These are phyloP conservation scores for Strigamia maritima DNA, from an alignment of 2,888 invertebrate species.

Conservation along the genomic window DNA sequence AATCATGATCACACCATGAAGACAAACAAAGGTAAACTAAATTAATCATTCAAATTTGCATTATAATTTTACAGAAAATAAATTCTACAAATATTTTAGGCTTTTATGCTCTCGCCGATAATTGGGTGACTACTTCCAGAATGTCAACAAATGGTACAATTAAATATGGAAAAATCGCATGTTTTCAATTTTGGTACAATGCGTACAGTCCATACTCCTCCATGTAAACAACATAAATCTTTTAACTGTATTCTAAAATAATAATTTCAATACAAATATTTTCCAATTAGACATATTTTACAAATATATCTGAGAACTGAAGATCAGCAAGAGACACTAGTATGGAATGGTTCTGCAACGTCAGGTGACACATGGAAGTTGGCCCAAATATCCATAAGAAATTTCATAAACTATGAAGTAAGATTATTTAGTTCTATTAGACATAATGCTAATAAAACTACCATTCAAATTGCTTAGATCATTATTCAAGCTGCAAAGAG, in stretches of 20 bases:
- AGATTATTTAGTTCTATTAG: background rate
- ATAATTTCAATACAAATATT: too few relatives aligned
- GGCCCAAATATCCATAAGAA: background rate
- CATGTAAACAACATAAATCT: too few relatives aligned
- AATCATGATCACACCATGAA: background rate
- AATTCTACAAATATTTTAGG: background rate
- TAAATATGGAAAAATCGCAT: background rate
- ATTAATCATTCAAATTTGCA: background rate
- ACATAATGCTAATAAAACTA: background rate
- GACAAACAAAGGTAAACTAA: background rate
- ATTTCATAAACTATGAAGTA: background rate
- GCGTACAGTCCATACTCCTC: background rate
- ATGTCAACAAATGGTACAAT: background rate
- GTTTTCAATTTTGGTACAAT: constrained; percentile 20
- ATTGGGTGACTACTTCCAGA: background rate
- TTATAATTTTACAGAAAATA: background rate
- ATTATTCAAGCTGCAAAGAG: background rate
- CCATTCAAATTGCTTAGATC: background rate
- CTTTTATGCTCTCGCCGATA: background rate
- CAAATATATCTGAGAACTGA: background rate
- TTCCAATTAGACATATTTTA: background rate
- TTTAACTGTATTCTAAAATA: too few relatives aligned
- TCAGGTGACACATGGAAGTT: background rate
- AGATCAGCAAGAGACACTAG: background rate
- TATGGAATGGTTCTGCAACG: background rate